Evolutionary conservation across 1,140 invertebrate genomes (phyloP), one percentile per base, ranked within the genome.

Genomic region (Cecropterus lyciades): DNA sequence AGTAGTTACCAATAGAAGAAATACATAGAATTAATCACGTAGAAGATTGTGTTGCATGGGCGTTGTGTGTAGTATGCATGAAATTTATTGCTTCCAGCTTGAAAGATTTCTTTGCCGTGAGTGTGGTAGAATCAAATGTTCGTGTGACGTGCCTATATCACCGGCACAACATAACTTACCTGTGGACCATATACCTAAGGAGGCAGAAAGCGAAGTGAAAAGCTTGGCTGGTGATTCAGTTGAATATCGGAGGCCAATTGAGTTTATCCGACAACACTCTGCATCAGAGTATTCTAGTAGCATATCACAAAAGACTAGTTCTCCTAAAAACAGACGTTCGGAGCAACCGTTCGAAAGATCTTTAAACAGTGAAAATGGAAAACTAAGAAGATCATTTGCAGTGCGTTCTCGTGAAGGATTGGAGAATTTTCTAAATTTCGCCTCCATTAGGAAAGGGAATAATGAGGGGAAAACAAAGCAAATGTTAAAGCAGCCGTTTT

Each of bases 101-200:
- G 93, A 94, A 87, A 93, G 92, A 83, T 93, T 93, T 92, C 91
- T 94, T 84, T 94, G 93, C 91, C 89, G 92, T 75, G 92, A 93
- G 72, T 94, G 93, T 92, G 92, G 92, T 89, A 93, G 91, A 80
- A 89, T 94, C 83, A 93, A 93, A 86, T 94, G 93, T 77, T 83
- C 89, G 77, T 94, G 93, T 78, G 71, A 79, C 14, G 65, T 74
- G 64, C 53, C 80, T 20, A 60, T 72, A 60, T 65, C 77, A n/a
- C 56, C 64, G 17, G 60, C 24, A 20, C 40, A 62, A 59, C 72
- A 69, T 62, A 59, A 43, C 60, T 24, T 72, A 55, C 43, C 52
- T 45, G 37, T 13, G 48, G 63, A 15, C 15, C 42, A 46, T 45
- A 4, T 56, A 20, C 24, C 59, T 48, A 48, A 65, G 51, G 72